phyloP scores from a whole-genome alignment of 2,888 invertebrate genomes.

The Spodoptera picta region DNA sequence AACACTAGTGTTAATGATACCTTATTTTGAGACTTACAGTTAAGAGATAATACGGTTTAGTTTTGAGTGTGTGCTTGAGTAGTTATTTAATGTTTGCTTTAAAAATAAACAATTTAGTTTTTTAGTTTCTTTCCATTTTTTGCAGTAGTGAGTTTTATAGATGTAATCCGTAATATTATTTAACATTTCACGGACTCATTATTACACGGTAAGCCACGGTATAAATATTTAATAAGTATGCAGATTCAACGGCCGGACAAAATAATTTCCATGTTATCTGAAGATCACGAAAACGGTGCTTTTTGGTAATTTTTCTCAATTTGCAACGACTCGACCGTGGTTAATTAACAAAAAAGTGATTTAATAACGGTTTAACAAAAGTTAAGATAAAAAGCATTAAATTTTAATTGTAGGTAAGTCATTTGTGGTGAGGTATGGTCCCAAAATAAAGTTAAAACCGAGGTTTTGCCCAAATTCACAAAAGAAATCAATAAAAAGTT shows the following conservation, averaged over 20 bases:
- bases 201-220: conserved; percentile 33
- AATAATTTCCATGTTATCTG: conserved; percentile 27
- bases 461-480: no score
- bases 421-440: conserved; percentile 3
- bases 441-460: no score
- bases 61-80: no score
- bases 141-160: no score
- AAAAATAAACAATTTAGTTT: no score
- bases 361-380: conserved; percentile 16
- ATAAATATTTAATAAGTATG: conserved; percentile 11
- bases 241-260: conserved; percentile 1
- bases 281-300: conserved; percentile 25
- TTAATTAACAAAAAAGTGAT: conserved; percentile 23
- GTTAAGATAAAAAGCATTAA: conserved; percentile 15
- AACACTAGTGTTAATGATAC: conserved; percentile 5
- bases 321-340: conserved; percentile 26
- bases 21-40: not conserved
- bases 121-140: no score
- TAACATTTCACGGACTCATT: conserved; percentile 1
- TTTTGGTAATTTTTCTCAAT: conserved; percentile 40
- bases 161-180: not conserved
- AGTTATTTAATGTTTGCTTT: no score
- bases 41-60: no score
- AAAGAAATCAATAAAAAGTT: no score
- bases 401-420: conserved; percentile 13